phyloP scores from a whole-genome alignment of 2,113 vertebrate species.

The Prunella fulvescens region DNA sequence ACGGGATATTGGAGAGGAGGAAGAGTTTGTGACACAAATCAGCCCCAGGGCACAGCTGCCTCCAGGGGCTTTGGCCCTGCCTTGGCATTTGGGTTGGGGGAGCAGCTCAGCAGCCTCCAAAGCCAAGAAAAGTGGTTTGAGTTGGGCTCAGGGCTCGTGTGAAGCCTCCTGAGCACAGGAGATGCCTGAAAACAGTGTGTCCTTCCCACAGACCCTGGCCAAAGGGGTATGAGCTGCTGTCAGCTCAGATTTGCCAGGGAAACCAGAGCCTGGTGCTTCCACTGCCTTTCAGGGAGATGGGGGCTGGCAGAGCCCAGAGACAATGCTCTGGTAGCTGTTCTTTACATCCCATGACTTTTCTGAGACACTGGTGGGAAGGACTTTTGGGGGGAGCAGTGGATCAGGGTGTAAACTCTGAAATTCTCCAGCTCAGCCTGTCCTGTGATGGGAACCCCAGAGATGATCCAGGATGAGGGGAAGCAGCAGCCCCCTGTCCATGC shows the following conservation, averaged over 20 bases:
- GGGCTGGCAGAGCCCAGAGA: not conserved
- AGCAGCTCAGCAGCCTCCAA: not conserved
- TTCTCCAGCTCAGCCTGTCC: not conserved
- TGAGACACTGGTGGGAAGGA: not conserved
- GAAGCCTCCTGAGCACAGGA: not conserved
- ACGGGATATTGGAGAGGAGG: rapidly evolving
- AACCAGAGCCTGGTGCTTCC: not conserved
- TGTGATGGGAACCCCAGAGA: rapidly evolving
- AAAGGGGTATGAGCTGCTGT: not conserved
- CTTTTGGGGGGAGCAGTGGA: not conserved
- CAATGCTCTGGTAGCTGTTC: not conserved
- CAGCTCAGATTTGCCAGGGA: not conserved
- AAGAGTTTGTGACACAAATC: rapidly evolving
- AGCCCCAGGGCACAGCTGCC: not conserved
- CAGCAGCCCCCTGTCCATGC: not conserved
- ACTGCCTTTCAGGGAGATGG: not conserved
- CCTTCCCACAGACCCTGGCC: not conserved
- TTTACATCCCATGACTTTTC: not conserved
- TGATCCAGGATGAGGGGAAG: not conserved
- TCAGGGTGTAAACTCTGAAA: not conserved
- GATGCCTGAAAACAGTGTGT: not conserved
- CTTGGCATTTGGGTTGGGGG: not conserved
- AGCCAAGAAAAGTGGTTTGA: not conserved
- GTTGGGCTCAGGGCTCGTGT: not conserved
- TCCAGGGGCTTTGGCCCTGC: not conserved